A percentile compares a stretch with the other conserved stretches of the same genome.
Evolutionary conservation across 2,888 invertebrate genomes (phyloP).

Genomic region (Heliconius erato): DNA sequence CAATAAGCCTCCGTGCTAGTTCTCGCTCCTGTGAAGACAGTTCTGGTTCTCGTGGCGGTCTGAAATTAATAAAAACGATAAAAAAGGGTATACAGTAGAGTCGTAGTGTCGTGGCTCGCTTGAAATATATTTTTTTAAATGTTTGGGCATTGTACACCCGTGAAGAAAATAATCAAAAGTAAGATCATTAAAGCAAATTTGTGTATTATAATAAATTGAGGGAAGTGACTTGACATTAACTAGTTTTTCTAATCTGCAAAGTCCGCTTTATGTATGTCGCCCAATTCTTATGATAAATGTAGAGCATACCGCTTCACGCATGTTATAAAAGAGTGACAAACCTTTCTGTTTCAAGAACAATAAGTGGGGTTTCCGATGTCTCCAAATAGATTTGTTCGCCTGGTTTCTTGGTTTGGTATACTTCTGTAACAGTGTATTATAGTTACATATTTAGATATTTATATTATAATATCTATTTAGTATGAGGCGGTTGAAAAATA

Average conservation of each 20-base stretch:
- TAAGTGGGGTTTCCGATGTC: conserved; percentile 65
- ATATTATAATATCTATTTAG: neutral
- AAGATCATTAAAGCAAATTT: no score
- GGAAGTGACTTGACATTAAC: no score
- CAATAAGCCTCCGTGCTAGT: conserved; percentile 72
- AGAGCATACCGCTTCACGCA: no score
- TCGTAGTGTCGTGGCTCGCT: no score
- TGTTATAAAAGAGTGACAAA: conserved; percentile 45
- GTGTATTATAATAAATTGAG: no score
- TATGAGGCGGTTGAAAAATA: neutral
- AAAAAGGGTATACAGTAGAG: neutral
- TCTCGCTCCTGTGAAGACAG: conserved; percentile 71
- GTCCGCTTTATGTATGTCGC: no score
- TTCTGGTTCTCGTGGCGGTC: conserved; percentile 70
- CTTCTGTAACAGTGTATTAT: conserved; percentile 61
- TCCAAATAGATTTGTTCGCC: conserved; percentile 67
- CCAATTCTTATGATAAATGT: no score
- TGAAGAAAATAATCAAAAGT: no score
- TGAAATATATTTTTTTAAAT: no score
- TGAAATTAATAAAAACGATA: conserved; percentile 50
- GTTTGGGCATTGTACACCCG: no score
- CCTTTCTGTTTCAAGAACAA: conserved; percentile 77
- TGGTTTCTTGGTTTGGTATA: conserved; percentile 67
- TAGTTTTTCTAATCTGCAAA: no score
- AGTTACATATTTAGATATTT: neutral